Percentiles rank a stretch among this genome's conserved stretches.
These are phyloP conservation scores for Protobothrops mucrosquamatus DNA, from an alignment of 2,113 vertebrate genomes.

Conservation along the genomic window DNA sequence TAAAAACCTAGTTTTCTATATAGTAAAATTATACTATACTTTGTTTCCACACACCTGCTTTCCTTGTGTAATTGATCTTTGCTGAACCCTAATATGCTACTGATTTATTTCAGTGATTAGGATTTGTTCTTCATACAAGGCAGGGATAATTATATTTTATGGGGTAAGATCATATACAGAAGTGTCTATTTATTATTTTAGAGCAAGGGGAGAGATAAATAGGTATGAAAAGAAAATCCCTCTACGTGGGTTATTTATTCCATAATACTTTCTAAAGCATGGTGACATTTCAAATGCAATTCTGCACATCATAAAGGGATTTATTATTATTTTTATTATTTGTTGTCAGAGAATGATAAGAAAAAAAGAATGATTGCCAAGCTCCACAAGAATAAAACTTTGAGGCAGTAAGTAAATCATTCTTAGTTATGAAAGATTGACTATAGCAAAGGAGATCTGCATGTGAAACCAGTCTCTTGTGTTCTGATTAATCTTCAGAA, in stretches of 20 bases:
- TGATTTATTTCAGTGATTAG: slow-evolving; percentile 39
- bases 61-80: slow-evolving; percentile 40
- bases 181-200: neutral
- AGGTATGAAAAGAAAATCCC: neutral
- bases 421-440: neutral
- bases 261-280: neutral
- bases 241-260: neutral
- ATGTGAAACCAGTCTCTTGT: neutral
- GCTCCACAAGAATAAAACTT: neutral
- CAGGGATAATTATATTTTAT: slow-evolving; percentile 31
- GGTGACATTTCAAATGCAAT: slow-evolving; percentile 1
- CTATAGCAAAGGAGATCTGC: neutral
- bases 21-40: slow-evolving; percentile 22
- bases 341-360: neutral
- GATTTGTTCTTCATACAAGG: slow-evolving; percentile 11
- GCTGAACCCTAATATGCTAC: slow-evolving; percentile 23
- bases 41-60: slow-evolving; percentile 43
- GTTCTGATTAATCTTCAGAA: neutral
- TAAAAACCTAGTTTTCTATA: slow-evolving; percentile 49
- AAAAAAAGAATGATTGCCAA: neutral
- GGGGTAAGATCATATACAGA: neutral
- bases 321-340: neutral
- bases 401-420: neutral
- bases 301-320: neutral
- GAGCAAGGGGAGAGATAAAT: neutral